These are phyloP conservation scores for Epinotia nisella DNA, from an alignment of 2,888 invertebrate species.

Conservation along the genomic window DNA sequence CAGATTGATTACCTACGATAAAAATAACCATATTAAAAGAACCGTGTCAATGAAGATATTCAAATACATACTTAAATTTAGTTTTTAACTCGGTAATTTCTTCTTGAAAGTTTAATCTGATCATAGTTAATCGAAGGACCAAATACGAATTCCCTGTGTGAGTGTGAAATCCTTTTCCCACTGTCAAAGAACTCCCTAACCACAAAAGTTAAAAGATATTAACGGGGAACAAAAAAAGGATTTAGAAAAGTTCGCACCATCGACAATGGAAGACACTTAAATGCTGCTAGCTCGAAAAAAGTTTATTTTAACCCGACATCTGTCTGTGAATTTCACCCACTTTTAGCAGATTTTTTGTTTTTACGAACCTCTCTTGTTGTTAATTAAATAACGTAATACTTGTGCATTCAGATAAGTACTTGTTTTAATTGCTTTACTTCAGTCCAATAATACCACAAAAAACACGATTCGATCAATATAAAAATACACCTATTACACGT, in stretches of 20 bases:
- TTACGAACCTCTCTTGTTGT: not conserved
- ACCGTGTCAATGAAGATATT: no score
- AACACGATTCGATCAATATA: not conserved
- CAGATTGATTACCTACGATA: no score
- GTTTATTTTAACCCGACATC: slow-evolving; percentile 39
- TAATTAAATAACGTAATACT: not conserved
- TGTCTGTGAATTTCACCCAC: not conserved
- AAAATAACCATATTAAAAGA: no score
- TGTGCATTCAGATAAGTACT: not conserved
- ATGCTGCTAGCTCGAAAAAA: slow-evolving; percentile 41
- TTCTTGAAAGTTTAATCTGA: no score
- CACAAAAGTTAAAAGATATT: slow-evolving; percentile 43
- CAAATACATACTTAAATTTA: no score
- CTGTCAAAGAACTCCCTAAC: slow-evolving; percentile 32
- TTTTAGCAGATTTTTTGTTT: slow-evolving; percentile 11
- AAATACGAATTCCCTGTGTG: not conserved
- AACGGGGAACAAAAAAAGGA: slow-evolving; percentile 40
- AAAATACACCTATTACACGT: no score
- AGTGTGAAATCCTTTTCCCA: not conserved
- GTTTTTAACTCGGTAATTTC: no score
- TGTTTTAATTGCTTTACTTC: not conserved
- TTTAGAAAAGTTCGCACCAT: slow-evolving; percentile 44
- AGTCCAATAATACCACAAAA: not conserved
- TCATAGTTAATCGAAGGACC: not conserved
- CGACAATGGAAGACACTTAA: slow-evolving; percentile 53